Percentiles rank a stretch among this genome's conserved stretches.
Conservation (phyloP, 2,888 invertebrate genomes). For the Maniola hyperantus region DNA sequence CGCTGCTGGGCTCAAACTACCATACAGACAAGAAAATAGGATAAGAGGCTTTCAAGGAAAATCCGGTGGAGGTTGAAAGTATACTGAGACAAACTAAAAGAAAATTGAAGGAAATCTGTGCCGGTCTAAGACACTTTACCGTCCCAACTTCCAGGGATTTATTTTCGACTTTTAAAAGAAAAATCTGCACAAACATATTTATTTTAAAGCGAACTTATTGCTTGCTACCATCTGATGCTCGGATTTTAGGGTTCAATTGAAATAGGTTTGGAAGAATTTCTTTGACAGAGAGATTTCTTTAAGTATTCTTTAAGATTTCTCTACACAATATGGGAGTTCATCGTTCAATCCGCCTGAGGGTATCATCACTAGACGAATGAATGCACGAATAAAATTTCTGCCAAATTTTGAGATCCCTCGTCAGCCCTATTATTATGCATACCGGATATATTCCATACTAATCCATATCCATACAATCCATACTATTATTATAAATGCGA, state of each 20-base stretch:
- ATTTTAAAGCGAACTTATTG: conserved; percentile 28
- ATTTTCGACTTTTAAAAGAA: conserved; percentile 26
- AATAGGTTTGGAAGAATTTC: no score
- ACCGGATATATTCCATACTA: no score
- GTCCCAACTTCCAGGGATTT: conserved; percentile 35
- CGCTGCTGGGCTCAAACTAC: conserved; percentile 38
- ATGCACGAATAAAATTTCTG: no score
- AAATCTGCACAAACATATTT: conserved; percentile 29
- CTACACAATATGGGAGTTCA: no score
- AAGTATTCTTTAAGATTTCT: no score
- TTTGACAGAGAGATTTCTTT: no score
- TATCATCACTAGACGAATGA: no score
- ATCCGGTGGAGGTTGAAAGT: conserved; percentile 56
- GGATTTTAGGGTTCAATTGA: neutral
- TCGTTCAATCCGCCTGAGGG: no score
- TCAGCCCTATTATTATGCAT: no score
- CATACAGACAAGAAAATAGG: conserved; percentile 48
- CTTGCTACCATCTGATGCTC: neutral
- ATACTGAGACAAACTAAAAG: conserved; percentile 56
- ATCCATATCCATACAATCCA: no score
- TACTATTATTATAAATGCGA: no score
- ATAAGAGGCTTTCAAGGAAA: conserved; percentile 56
- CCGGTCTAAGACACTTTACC: conserved; percentile 33
- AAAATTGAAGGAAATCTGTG: conserved; percentile 49
- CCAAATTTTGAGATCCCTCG: no score